Base-by-base conservation (phyloP, 2,113 vertebrate species). In the Salvelinus sp. region DNA sequence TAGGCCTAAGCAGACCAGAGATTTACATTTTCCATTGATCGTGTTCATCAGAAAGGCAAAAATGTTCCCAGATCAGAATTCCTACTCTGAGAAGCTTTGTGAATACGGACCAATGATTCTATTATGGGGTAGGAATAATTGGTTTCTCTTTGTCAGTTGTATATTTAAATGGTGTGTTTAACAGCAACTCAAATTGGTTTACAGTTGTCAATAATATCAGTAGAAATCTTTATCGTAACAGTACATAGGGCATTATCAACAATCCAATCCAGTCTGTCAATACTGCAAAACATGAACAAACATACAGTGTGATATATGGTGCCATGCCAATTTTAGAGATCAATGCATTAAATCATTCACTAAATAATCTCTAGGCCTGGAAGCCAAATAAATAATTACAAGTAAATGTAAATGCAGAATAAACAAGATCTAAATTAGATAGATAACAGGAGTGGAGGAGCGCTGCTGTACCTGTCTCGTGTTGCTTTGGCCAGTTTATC, bases 401-500 rank as follows among this genome's bases (percentile, higher is more conserved):
- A 44, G 38, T 44, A 44, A 44, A 6, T 33, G 6, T 6, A 33
- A 33, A 44, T 44, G 9, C 38, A 2, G 6, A 38, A 38, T 7
- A 38, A 38, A 38, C 38, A 38, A 38, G 38, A 38, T 38, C 38
- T 44, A 44, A 10, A 44, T 10, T 44, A 44, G 9, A 44, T 44
- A 44, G 38, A 10, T 44, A 44, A 44, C 38, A 10, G 38, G 4
- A 63, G n/a, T 20, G 0, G 20, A 33, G 67, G 18, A 69, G 18
- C 18, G n/a, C 69, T 69, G 3, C 18, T 23, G 88, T 90, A 99
- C 97, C 98, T 99, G 91, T 99, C 97, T 91, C 97, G 94, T 69
- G 97, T 98, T 73, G 97, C 97, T 94, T 99, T 99, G 85, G 97
- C 97, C 86, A 99, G 92, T 91, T 99, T 99, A 90, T 99, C 98